A percentile compares a stretch with the other conserved stretches of the same genome.
Conservation (phyloP, 2,797 vertebrate genomes). For the Nyctalus aviator region DNA sequence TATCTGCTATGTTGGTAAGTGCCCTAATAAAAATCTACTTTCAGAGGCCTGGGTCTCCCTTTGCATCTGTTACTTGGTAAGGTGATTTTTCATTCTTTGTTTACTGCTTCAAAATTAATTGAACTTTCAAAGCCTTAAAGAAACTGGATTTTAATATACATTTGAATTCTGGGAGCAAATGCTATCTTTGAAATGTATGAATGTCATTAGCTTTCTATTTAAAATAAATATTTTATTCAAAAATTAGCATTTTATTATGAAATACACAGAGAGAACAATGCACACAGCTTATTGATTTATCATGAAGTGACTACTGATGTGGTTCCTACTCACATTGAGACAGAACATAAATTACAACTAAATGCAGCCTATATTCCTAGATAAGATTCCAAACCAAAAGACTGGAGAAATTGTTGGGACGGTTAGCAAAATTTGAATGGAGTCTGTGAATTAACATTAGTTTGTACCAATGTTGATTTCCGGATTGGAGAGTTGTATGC, state of each 20-base stretch:
- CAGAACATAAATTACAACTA: not conserved
- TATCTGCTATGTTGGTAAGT: not conserved
- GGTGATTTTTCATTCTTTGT: not conserved
- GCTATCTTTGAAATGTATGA: not conserved
- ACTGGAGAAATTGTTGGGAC: not conserved
- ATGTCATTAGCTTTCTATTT: slow-evolving; percentile 35
- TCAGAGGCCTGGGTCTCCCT: not conserved
- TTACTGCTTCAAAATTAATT: not conserved
- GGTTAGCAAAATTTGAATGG: not conserved
- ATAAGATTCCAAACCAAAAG: not conserved
- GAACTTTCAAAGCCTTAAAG: slow-evolving; percentile 1
- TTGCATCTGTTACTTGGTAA: not conserved
- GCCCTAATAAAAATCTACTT: not conserved
- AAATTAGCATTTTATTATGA: not conserved
- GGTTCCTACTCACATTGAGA: not conserved
- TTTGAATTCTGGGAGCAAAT: slow-evolving; percentile 17
- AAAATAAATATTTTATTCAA: not conserved
- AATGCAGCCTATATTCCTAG: not conserved
- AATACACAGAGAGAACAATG: not conserved
- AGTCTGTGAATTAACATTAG: not conserved
- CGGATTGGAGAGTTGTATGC: not conserved
- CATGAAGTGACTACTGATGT: not conserved
- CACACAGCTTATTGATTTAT: not conserved
- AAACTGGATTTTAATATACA: slow-evolving; percentile 25
- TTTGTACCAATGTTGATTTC: not conserved